Base-by-base conservation (phyloP, 2,113 vertebrate species). In the Pelusios castaneus region DNA sequence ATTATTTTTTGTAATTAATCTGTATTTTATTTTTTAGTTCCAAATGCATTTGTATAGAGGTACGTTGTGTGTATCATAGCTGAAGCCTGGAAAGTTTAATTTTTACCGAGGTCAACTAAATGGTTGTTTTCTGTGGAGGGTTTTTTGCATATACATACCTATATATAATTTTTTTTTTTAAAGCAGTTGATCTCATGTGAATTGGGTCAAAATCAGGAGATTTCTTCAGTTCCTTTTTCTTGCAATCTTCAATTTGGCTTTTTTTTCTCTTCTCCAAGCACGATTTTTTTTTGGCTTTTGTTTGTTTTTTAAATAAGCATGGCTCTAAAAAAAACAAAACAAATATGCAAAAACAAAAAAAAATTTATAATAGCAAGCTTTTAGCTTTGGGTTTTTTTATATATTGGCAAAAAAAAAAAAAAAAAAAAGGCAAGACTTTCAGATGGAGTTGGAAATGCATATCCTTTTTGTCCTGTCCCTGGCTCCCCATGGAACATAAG, bases 11-110 rank as follows among this genome's bases (percentile, higher is more conserved):
- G 89, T 90, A 90, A 90, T 77, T 90, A 90, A 73, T 80, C 60
- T 75, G 41, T 75, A 85, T 84, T 80, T 58, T 73, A 80, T 91
- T 87, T 78, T 82, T 87, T 91, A 91, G 90, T 91, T 87, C 13
- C 49, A 87, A 43, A 85, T 19, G 56, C 54, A 31, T 91, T 82
- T 87, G 90, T 87, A 91, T 87, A 87, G 90, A 91, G 90, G 90
- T 91, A 91, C 90, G 84, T 78, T 60, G 84, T 87, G 82, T 91
- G 90, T 87, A 87, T 83, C 47, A 91, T 87, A 91, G 80, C 73
- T 83, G 56, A 82, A 77, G 49, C 85, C 85, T 80, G 25, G 80
- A 75, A 75, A 13, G 55, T 19, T 79, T 78, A 83, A 80, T 78
- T 78, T 78, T 87, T 83, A 91, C 84, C 54, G 73, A 80, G 87